Conservation (phyloP, 2,797 vertebrate species). For the Nannoperca obscura region DNA sequence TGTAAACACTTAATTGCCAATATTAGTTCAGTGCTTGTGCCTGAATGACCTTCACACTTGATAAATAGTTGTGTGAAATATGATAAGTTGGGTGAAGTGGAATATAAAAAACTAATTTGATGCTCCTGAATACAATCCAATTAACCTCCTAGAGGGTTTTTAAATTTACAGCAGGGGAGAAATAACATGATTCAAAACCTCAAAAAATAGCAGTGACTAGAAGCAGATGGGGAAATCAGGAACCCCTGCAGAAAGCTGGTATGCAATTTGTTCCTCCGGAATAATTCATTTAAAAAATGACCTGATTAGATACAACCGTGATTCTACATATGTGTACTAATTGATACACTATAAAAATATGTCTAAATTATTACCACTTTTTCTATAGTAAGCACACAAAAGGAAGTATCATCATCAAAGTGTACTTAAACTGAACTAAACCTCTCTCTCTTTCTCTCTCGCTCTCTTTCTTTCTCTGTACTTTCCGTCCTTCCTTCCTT, state of each 20-base stretch:
- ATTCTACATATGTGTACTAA: conserved; percentile 1
- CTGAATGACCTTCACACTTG: conserved; percentile 66
- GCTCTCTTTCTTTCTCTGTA: neutral
- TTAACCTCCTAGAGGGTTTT: conserved; percentile 65
- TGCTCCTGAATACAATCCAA: conserved; percentile 68
- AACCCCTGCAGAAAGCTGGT: neutral
- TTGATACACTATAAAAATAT: neutral
- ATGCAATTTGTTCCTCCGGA: conserved; percentile 13
- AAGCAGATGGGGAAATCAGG: conserved; percentile 21
- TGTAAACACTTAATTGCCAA: conserved; percentile 69
- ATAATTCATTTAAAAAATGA: neutral
- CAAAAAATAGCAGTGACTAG: conserved; percentile 14
- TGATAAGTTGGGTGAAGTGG: conserved; percentile 63
- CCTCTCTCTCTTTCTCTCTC: neutral
- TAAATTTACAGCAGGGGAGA: conserved; percentile 47
- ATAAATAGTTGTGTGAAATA: conserved; percentile 68
- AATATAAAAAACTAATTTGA: conserved; percentile 66
- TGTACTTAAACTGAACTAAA: conserved; percentile 10
- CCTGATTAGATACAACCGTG: conserved; percentile 9
- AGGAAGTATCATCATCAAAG: neutral
- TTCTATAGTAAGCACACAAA: neutral
- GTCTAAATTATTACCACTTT: neutral
- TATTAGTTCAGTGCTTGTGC: conserved; percentile 54
- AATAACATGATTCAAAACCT: conserved; percentile 44
- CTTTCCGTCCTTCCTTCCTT: neutral